phyloP scores from a whole-genome alignment of 1,140 invertebrate species.

The Formica exsecta region DNA sequence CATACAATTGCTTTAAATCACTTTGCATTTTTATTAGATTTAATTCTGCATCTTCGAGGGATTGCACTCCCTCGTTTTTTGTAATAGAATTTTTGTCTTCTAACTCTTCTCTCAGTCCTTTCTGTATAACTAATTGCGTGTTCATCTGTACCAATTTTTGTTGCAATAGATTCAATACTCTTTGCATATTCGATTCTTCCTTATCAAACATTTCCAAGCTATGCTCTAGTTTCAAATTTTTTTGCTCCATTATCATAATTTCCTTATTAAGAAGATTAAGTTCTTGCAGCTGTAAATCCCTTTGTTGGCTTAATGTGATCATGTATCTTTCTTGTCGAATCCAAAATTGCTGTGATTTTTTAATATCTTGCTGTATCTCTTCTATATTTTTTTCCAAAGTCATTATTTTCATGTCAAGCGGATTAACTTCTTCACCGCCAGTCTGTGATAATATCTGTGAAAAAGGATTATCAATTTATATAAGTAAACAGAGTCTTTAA shows the following conservation, averaged over 20 bases:
- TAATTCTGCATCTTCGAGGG: slow-evolving; percentile 88
- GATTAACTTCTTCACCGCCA: slow-evolving; percentile 84
- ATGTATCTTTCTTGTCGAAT: slow-evolving; percentile 91
- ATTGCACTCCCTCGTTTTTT: slow-evolving; percentile 87
- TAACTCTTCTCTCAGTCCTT: slow-evolving; percentile 88
- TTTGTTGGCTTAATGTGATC: slow-evolving; percentile 89
- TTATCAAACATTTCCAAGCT: slow-evolving; percentile 88
- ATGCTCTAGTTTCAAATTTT: slow-evolving; percentile 89
- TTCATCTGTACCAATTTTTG: slow-evolving; percentile 88
- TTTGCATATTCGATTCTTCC: slow-evolving; percentile 87
- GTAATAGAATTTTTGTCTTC: slow-evolving; percentile 88
- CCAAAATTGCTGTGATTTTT: slow-evolving; percentile 91
- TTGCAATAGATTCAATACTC: slow-evolving; percentile 88
- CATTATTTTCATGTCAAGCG: slow-evolving; percentile 87
- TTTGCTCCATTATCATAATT: slow-evolving; percentile 91
- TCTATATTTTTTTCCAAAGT: slow-evolving; percentile 89
- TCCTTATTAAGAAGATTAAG: slow-evolving; percentile 91
- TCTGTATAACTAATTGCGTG: slow-evolving; percentile 88
- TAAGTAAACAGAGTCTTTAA: slow-evolving; percentile 40
- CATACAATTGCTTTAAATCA: slow-evolving; percentile 89
- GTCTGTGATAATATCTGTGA: slow-evolving; percentile 77
- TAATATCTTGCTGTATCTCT: slow-evolving; percentile 87
- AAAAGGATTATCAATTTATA: neutral
- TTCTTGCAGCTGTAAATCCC: slow-evolving; percentile 89
- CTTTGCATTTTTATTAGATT: slow-evolving; percentile 89